phyloP scores from a whole-genome alignment of 2,797 vertebrate species.

The Nannoperca obscura region DNA sequence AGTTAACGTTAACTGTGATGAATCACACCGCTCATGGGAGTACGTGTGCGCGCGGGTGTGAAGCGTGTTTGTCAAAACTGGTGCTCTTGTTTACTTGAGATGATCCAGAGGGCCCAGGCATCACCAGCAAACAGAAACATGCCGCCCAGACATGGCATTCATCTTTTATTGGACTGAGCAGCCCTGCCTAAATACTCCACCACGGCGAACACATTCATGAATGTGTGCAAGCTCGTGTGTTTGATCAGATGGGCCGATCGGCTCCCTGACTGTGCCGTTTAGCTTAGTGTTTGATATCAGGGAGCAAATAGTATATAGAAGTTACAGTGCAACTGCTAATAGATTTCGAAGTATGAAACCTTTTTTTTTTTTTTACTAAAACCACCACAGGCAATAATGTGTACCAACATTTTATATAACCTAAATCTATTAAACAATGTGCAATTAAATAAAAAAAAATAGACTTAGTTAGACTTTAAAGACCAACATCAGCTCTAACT shows the following conservation, averaged over 20 bases:
- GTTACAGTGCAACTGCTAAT: conserved; percentile 3
- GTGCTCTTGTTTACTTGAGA: conserved; percentile 76
- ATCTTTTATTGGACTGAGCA: conserved; percentile 76
- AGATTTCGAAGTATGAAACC: conserved; percentile 1
- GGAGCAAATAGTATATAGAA: conserved; percentile 7
- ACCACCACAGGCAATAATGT: background rate
- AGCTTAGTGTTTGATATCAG: conserved; percentile 32
- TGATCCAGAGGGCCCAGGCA: conserved; percentile 69
- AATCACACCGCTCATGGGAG: conserved; percentile 73
- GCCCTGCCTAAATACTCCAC: conserved; percentile 49
- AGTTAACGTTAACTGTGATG: conserved; percentile 73
- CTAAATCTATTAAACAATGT: conserved; percentile 1
- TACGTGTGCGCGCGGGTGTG: conserved; percentile 65
- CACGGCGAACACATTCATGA: conserved; percentile 29
- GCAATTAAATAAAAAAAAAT: background rate
- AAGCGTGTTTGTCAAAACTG: conserved; percentile 78
- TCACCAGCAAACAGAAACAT: conserved; percentile 63
- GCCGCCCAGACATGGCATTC: conserved; percentile 61
- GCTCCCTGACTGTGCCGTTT: conserved; percentile 55
- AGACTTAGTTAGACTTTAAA: background rate
- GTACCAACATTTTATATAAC: background rate
- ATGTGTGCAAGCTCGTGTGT: conserved; percentile 42
- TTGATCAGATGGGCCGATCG: conserved; percentile 59
- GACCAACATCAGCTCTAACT: conserved; percentile 12
- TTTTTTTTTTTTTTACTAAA: background rate